phyloP scores from a whole-genome alignment of 2,113 vertebrate species.

The Ptyas mucosa region DNA sequence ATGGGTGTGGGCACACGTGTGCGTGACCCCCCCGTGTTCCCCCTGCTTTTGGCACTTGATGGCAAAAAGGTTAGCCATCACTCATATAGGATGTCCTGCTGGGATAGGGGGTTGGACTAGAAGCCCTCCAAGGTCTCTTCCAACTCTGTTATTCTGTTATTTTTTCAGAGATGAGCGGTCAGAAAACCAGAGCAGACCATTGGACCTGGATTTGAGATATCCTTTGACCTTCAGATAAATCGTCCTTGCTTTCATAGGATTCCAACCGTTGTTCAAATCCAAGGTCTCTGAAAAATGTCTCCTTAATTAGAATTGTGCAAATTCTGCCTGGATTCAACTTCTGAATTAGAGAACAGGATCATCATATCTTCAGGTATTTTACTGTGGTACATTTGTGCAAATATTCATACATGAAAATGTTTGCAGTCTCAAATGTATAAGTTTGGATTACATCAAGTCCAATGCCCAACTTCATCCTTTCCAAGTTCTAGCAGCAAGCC shows the following conservation, averaged over 20 bases:
- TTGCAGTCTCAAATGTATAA: background rate
- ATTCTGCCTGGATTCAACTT: background rate
- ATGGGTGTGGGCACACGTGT: no score
- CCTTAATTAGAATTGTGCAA: background rate
- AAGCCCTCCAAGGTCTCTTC: background rate
- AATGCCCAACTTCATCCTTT: background rate
- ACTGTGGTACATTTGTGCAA: background rate
- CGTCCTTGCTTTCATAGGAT: background rate
- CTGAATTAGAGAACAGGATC: background rate
- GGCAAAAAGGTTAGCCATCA: no score
- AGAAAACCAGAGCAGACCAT: background rate
- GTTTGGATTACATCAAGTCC: background rate
- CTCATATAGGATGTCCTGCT: background rate
- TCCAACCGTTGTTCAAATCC: background rate
- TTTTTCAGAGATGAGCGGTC: background rate
- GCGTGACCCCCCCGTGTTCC: no score
- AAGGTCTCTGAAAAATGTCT: background rate
- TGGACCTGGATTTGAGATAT: background rate
- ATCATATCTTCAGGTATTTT: background rate
- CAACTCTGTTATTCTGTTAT: background rate
- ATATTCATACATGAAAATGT: background rate
- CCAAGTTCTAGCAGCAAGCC: background rate
- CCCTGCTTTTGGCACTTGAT: no score
- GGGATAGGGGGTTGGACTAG: background rate
- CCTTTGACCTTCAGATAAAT: background rate